A percentile compares a stretch with the other conserved stretches of the same genome.
phyloP scores from a whole-genome alignment of 2,113 vertebrate species.

The Pholis gunnellus region DNA sequence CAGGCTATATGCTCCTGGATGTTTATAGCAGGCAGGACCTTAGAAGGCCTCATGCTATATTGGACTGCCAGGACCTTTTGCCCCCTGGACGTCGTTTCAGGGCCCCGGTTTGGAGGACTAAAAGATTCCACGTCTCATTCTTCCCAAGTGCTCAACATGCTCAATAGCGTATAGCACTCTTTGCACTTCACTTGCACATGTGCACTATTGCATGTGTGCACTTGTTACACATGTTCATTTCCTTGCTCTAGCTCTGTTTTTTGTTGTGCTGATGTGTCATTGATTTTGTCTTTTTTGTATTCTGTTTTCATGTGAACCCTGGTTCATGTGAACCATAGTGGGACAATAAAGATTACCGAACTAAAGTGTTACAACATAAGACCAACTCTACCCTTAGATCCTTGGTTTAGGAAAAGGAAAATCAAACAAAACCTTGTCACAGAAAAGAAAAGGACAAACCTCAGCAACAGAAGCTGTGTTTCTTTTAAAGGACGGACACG shows the following conservation, averaged over 20 bases:
- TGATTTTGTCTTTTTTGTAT: not conserved
- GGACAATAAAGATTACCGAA: not conserved
- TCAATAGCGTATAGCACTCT: not conserved
- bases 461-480: not conserved
- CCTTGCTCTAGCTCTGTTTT: not conserved
- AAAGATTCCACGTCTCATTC: not conserved
- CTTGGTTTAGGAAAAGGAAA: not conserved
- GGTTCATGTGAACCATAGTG: not conserved
- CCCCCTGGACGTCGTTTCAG: not conserved
- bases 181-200: not conserved
- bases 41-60: not conserved
- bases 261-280: not conserved
- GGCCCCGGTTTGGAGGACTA: not conserved
- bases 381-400: not conserved
- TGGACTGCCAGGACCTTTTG: not conserved
- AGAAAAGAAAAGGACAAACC: not conserved
- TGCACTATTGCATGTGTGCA: not conserved
- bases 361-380: not conserved
- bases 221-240: not conserved
- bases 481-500: not conserved
- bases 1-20: not conserved
- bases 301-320: not conserved
- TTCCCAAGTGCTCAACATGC: not conserved
- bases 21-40: not conserved
- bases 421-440: not conserved